A percentile compares a stretch with the other conserved stretches of the same genome.
These are phyloP conservation scores for Adela reaumurella DNA, from an alignment of 2,888 invertebrate genomes.

Conservation along the genomic window DNA sequence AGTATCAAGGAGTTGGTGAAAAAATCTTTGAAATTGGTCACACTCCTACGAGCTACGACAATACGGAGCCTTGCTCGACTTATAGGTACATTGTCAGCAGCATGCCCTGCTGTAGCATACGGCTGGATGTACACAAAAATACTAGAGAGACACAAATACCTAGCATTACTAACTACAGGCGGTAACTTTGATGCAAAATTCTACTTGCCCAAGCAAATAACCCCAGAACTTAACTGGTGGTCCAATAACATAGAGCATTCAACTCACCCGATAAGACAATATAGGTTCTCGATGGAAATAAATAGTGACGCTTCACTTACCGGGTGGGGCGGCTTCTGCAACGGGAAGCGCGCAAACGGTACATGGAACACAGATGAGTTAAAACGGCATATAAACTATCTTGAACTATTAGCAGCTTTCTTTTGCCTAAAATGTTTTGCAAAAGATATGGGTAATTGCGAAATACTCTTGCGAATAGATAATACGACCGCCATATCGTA, in stretches of 20 bases:
- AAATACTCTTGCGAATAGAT: constrained; percentile 12
- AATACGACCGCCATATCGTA: constrained; percentile 12
- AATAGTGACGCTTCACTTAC: constrained; percentile 14
- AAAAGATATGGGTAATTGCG: constrained; percentile 7
- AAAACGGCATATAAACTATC: constrained; percentile 11
- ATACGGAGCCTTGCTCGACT: no score
- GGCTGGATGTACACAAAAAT: no score
- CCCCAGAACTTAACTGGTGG: constrained; percentile 8
- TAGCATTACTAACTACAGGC: no score
- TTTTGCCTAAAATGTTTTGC: constrained; percentile 15
- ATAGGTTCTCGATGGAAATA: constrained; percentile 11
- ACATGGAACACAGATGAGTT: constrained; percentile 3
- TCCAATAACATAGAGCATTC: not conserved
- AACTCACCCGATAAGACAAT: not conserved
- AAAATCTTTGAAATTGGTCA: no score
- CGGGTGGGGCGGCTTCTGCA: constrained; percentile 13
- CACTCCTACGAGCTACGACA: no score
- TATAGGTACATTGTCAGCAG: no score
- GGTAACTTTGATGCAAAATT: no score
- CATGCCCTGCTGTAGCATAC: no score
- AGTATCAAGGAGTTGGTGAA: no score
- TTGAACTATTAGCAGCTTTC: constrained; percentile 15
- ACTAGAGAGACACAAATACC: no score
- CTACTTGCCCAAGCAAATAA: no score
- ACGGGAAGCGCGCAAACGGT: constrained; percentile 9